Percentiles rank a stretch among this genome's conserved stretches.
phyloP scores from a whole-genome alignment of 2,797 vertebrate species.

The Florisuga fusca region DNA sequence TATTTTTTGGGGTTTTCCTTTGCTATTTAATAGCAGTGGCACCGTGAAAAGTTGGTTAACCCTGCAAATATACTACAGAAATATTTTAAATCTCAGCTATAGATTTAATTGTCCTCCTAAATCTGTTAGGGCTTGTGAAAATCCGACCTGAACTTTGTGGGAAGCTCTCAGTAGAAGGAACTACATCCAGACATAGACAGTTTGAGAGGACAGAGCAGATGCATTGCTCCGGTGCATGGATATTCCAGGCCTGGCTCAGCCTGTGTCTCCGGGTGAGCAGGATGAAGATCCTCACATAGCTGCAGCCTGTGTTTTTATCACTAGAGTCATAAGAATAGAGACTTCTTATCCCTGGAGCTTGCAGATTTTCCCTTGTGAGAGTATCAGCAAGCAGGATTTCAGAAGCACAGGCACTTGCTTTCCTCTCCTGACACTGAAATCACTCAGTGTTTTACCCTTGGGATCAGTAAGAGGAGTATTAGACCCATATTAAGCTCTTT shows the following conservation, averaged over 20 bases:
- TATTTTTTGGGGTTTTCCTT: neutral
- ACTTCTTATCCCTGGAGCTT: neutral
- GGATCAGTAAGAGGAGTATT: slow-evolving; percentile 2
- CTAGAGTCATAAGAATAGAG: neutral
- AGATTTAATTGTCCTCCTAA: neutral
- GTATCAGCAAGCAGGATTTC: slow-evolving; percentile 5
- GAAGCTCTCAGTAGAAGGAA: neutral
- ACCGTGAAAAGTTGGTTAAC: neutral
- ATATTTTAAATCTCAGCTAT: neutral
- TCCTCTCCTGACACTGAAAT: slow-evolving; percentile 8
- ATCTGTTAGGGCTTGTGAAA: neutral
- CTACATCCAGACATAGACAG: neutral
- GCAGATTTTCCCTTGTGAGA: neutral
- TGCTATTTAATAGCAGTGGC: neutral
- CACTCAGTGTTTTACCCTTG: neutral
- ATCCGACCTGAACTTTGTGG: neutral
- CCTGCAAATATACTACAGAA: neutral
- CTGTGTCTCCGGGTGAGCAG: neutral
- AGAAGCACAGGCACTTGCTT: neutral
- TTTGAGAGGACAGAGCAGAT: neutral
- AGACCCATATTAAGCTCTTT: neutral
- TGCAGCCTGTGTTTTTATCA: neutral
- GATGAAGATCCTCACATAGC: neutral
- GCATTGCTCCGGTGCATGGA: neutral
- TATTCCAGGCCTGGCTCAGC: neutral